phyloP scores from a whole-genome alignment of 2,797 vertebrate genomes.

The Triplophysa yarkandensis region DNA sequence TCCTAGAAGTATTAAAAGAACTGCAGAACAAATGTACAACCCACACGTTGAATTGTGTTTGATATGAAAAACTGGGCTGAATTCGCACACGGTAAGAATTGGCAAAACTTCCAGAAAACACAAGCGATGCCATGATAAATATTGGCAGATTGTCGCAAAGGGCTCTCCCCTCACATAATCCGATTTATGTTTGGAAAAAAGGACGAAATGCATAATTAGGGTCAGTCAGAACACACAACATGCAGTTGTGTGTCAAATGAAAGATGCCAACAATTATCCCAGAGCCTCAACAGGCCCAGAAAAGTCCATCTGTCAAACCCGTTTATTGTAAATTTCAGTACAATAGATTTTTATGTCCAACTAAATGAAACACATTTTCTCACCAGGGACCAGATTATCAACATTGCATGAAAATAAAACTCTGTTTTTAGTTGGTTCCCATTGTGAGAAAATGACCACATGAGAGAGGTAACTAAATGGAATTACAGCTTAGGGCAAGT shows the following conservation, averaged over 20 bases:
- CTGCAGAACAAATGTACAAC: constrained; percentile 19
- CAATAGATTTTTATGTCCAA: constrained; percentile 49
- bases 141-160: constrained; percentile 35
- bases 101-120: constrained; percentile 20
- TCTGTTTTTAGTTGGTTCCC: constrained; percentile 14
- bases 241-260: constrained; percentile 27
- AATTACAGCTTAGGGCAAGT: constrained; percentile 14
- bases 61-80: constrained; percentile 38
- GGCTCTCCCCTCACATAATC: constrained; percentile 12
- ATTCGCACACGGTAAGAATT: constrained; percentile 41
- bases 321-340: constrained; percentile 43
- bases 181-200: constrained; percentile 28
- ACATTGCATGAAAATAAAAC: constrained; percentile 8
- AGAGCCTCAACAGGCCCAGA: constrained; percentile 20
- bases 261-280: constrained; percentile 41
- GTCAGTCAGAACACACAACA: constrained; percentile 29
- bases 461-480: constrained; percentile 11
- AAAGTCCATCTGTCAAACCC: constrained; percentile 41
- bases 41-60: constrained; percentile 38
- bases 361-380: constrained; percentile 54
- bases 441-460: constrained; percentile 32
- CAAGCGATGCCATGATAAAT: constrained; percentile 26
- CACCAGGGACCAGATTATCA: constrained; percentile 43
- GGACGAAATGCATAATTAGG: constrained; percentile 29
- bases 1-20: constrained; percentile 1